Percentiles rank a stretch among this genome's conserved stretches.
These are phyloP conservation scores for Pristionchus mayeri DNA, from an alignment of 2,888 invertebrate species.

Conservation along the genomic window DNA sequence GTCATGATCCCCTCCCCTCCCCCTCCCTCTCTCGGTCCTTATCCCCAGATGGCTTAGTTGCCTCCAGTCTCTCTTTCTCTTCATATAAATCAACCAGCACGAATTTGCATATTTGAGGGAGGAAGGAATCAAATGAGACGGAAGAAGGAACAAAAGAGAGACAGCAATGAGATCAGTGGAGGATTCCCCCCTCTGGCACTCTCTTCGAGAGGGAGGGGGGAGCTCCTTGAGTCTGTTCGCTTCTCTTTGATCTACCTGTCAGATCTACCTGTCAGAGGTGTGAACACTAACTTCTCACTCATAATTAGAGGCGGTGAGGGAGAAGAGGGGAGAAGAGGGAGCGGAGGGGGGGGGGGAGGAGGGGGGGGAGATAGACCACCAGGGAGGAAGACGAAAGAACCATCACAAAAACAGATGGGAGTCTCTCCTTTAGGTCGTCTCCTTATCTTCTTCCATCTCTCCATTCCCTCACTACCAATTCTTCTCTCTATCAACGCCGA, in stretches of 20 bases:
- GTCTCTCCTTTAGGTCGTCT: not conserved
- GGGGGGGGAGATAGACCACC: not conserved
- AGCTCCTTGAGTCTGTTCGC: not conserved
- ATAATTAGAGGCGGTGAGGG: conserved; percentile 29
- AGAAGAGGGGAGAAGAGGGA: too few species aligned
- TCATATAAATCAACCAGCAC: conserved; percentile 39
- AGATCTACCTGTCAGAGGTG: not conserved
- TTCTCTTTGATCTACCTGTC: not conserved
- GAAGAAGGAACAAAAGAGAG: conserved; percentile 42
- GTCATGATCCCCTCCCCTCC: not conserved
- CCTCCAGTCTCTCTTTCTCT: conserved; percentile 19
- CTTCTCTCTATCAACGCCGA: not conserved
- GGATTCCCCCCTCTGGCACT: not conserved
- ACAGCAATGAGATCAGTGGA: not conserved
- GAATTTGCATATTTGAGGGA: conserved; percentile 43
- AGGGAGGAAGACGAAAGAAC: not conserved
- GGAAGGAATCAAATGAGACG: conserved; percentile 37
- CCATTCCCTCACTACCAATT: not conserved
- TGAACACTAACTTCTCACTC: conserved; percentile 1
- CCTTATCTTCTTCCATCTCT: not conserved
- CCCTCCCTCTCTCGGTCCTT: not conserved
- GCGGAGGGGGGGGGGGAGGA: not conserved
- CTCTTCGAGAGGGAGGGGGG: not conserved
- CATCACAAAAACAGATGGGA: conserved; percentile 21
- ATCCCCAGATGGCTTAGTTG: conserved; percentile 33